Base-by-base conservation (phyloP, 2,888 invertebrate genomes). In the Pseudococcus longispinus region DNA sequence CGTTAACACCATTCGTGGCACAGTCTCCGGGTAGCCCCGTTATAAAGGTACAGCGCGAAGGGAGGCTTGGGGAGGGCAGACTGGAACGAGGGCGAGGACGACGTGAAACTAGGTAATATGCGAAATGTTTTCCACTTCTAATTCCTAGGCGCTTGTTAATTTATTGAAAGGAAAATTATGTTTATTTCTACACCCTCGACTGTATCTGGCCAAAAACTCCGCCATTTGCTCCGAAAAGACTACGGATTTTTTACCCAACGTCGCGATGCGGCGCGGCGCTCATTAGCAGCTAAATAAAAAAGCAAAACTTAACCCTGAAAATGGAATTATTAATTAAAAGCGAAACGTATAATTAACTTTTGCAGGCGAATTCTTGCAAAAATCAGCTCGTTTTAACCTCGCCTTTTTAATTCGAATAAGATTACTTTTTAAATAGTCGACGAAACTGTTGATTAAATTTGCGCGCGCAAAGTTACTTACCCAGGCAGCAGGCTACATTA, bases 131-230 rank as follows among this genome's bases (percentile, higher is more conserved):
- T 80, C 77, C 32, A 80, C 77, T 80, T 42, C 29, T 80, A 42
- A 80, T 80, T 80, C 42, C 77, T 42, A 8, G 42, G 42, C 77
- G n/a, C 11, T 42, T 37, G 77, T 80, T 80, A 80, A 80, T 80
- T 80, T 80, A 80, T 80, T 80, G 77, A 80, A 80, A 80, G 77
- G 77, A 80, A 80, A 80, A 80, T 80, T 80, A 80, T 80, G 77
- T 80, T 80, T 80, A 80, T 80, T 80, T 29, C 37, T 20, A n/a
- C 37, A 37, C 37, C 42, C 0, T 8, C 20, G 18, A 70, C 29
- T 70, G 15, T 70, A 29, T 70, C 32, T 60, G 60, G 23, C 15
- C 13, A 2, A 46, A 13, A 37, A 37, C 37, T 37, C 9, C 44
- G 15, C n/a, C 51, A 51, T 51, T 51, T 13, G 51, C 3, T 6